Conservation (phyloP, 1,140 invertebrate genomes). For the Ruditapes philippinarum region DNA sequence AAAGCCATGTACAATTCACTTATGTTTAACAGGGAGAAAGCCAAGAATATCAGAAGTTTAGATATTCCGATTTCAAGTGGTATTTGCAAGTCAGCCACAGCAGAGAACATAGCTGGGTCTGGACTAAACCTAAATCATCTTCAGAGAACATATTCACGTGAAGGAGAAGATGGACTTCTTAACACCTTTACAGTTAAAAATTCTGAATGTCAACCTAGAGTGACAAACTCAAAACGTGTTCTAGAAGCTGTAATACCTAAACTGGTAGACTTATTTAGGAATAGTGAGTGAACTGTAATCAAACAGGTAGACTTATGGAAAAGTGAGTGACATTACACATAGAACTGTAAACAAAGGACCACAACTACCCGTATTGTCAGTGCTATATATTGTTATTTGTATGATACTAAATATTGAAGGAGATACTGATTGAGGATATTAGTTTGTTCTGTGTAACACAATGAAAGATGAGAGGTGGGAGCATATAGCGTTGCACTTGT, state of each 20-base stretch:
- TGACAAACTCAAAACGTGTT: conserved; percentile 33
- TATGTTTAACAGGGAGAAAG: not conserved
- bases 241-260: conserved; percentile 27
- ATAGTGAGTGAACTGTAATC: not conserved
- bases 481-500: no score
- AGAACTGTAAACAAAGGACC: no score
- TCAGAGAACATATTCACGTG: not conserved
- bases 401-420: no score
- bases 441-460: no score
- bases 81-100: not conserved
- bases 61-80: not conserved
- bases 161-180: conserved; percentile 28
- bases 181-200: conserved; percentile 6
- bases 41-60: conserved; percentile 1
- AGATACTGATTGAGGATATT: no score
- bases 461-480: no score
- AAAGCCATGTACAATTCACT: not conserved
- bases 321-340: no score
- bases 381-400: no score
- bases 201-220: not conserved
- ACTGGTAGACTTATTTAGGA: not conserved
- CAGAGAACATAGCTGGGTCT: no score
- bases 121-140: not conserved
- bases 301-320: not conserved
- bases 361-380: no score